Percentiles rank a stretch among this genome's conserved stretches.
Evolutionary conservation across 2,797 vertebrate species (phyloP).

Genomic region (Hippoglossus hippoglossus): DNA sequence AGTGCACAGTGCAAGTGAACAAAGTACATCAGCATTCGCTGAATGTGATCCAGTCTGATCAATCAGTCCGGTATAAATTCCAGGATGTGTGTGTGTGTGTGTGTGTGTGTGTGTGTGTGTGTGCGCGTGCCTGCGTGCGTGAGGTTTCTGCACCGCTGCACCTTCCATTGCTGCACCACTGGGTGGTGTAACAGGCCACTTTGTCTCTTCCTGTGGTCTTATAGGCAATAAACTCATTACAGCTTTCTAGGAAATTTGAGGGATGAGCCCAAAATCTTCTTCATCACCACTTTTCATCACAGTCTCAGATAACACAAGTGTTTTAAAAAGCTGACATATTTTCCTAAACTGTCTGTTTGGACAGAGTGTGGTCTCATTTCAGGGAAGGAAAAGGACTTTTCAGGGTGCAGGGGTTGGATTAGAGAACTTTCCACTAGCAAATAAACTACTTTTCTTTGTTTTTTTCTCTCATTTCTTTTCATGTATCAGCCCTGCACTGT

Average conservation of each 20-base stretch:
- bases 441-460: slow-evolving; percentile 18
- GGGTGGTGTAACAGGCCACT: slow-evolving; percentile 45
- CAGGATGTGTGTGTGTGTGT: background rate
- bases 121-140: background rate
- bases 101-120: background rate
- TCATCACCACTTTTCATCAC: slow-evolving; percentile 8
- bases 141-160: slow-evolving; percentile 2
- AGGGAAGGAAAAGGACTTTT: slow-evolving; percentile 19
- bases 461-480: slow-evolving; percentile 1
- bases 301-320: slow-evolving; percentile 34
- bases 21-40: background rate
- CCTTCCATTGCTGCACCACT: slow-evolving; percentile 42
- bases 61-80: background rate
- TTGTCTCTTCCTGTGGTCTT: background rate
- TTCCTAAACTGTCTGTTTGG: slow-evolving; percentile 22
- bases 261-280: slow-evolving; percentile 24
- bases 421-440: slow-evolving; percentile 43
- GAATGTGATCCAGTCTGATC: slow-evolving; percentile 4
- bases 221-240: slow-evolving; percentile 10
- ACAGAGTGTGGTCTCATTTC: slow-evolving; percentile 28
- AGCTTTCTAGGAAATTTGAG: slow-evolving; percentile 58
- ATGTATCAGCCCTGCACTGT: background rate
- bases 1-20: background rate
- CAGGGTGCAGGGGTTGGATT: slow-evolving; percentile 28
- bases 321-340: slow-evolving; percentile 13